Conservation (phyloP, 2,113 vertebrate species). For the Petroica traversi region DNA sequence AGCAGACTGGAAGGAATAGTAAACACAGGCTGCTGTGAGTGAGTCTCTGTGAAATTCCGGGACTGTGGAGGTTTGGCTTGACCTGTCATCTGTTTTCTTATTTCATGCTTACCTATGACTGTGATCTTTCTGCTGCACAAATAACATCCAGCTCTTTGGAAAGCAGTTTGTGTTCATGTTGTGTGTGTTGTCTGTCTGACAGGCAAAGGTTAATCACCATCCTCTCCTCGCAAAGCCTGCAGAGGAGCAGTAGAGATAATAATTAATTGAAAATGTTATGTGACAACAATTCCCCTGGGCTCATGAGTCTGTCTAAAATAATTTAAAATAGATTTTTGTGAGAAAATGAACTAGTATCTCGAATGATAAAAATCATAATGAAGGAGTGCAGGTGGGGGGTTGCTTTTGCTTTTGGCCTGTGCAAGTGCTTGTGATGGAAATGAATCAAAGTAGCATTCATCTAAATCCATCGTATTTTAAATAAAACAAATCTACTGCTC, state of each 20-base stretch:
- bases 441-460: background rate
- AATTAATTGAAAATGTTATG: background rate
- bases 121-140: background rate
- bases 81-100: background rate
- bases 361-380: background rate
- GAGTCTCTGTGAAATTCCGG: background rate
- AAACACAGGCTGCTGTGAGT: background rate
- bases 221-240: background rate
- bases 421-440: background rate
- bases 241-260: background rate
- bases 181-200: background rate
- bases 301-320: background rate
- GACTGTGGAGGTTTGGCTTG: background rate
- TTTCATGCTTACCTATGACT: background rate
- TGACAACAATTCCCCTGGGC: background rate
- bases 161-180: background rate
- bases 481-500: background rate
- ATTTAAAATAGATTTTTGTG: background rate
- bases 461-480: background rate
- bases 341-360: background rate
- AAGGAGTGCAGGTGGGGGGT: background rate
- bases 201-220: background rate
- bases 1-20: background rate
- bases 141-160: background rate
- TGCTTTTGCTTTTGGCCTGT: background rate